Evolutionary conservation across 2,888 invertebrate species (phyloP).

Genomic region (Scaptomyza polygonia): DNA sequence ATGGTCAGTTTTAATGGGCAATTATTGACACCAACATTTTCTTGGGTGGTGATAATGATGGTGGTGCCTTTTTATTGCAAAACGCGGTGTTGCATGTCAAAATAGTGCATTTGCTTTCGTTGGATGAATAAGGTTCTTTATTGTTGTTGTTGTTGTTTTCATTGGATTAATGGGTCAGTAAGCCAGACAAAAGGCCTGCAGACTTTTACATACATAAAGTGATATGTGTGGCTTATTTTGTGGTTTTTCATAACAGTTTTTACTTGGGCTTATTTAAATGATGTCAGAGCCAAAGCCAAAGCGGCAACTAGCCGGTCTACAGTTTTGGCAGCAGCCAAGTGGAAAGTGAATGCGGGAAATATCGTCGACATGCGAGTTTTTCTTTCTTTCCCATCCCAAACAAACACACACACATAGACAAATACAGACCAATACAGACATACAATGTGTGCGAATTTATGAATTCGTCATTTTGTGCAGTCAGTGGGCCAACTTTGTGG

Average conservation of each 20-base stretch:
- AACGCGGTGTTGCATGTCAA: slow-evolving; percentile 31
- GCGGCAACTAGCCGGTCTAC: slow-evolving; percentile 26
- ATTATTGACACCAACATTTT: slow-evolving; percentile 54
- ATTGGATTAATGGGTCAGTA: slow-evolving; percentile 59
- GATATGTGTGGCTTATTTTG: slow-evolving; percentile 12
- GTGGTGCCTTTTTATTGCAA: slow-evolving; percentile 15
- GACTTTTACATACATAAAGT: background rate
- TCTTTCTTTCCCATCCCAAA: slow-evolving; percentile 59
- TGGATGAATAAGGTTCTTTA: slow-evolving; percentile 34
- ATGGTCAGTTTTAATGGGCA: slow-evolving; percentile 50
- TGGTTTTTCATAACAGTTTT: slow-evolving; percentile 59
- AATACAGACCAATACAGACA: slow-evolving; percentile 7
- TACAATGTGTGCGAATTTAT: slow-evolving; percentile 24
- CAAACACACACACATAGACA: slow-evolving; percentile 13
- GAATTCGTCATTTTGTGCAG: slow-evolving; percentile 68
- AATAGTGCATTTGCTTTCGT: slow-evolving; percentile 52
- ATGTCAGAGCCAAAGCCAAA: slow-evolving; percentile 54
- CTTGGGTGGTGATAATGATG: slow-evolving; percentile 14
- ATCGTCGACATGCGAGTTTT: slow-evolving; percentile 68
- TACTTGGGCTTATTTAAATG: slow-evolving; percentile 70
- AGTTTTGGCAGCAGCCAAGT: slow-evolving; percentile 64
- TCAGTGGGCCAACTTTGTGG: slow-evolving; percentile 70
- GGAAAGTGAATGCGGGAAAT: slow-evolving; percentile 82
- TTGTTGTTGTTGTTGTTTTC: slow-evolving; percentile 21
- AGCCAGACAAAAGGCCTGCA: slow-evolving; percentile 15